Percentiles rank a stretch among this genome's conserved stretches.
These are phyloP conservation scores for Neodon shergylaensis DNA, from an alignment of 2,113 vertebrate genomes.

Conservation along the genomic window DNA sequence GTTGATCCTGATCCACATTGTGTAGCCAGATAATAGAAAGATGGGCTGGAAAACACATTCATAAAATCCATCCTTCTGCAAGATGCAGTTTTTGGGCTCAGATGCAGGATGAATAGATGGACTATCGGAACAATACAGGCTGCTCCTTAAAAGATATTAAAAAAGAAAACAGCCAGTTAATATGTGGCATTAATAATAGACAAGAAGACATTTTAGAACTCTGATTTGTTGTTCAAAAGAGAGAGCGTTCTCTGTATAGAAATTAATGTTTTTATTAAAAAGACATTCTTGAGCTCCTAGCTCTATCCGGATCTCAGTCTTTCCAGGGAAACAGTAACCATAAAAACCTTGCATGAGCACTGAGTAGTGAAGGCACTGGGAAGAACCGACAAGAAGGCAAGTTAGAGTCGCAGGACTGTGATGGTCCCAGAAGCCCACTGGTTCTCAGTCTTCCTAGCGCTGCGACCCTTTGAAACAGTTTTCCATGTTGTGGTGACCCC, in stretches of 20 bases:
- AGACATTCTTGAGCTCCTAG: neutral
- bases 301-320: neutral
- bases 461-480: neutral
- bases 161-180: constrained; percentile 57
- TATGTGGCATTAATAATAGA: neutral
- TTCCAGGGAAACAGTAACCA: neutral
- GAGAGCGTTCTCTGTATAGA: neutral
- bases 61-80: constrained; percentile 81
- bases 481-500: neutral
- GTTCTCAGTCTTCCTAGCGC: neutral
- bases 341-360: neutral
- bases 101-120: constrained; percentile 81
- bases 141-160: constrained; percentile 82
- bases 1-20: constrained; percentile 92
- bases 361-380: neutral
- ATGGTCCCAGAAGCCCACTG: neutral
- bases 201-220: neutral
- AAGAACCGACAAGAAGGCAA: neutral
- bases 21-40: constrained; percentile 91
- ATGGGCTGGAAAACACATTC: constrained; percentile 90
- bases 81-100: constrained; percentile 83
- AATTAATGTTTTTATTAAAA: neutral
- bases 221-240: constrained; percentile 28
- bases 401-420: neutral
- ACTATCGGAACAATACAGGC: constrained; percentile 87